Percentiles rank a stretch among this genome's conserved stretches.
Evolutionary conservation across 1,140 invertebrate species (phyloP).

Genomic region (Gryllus bimaculatus): DNA sequence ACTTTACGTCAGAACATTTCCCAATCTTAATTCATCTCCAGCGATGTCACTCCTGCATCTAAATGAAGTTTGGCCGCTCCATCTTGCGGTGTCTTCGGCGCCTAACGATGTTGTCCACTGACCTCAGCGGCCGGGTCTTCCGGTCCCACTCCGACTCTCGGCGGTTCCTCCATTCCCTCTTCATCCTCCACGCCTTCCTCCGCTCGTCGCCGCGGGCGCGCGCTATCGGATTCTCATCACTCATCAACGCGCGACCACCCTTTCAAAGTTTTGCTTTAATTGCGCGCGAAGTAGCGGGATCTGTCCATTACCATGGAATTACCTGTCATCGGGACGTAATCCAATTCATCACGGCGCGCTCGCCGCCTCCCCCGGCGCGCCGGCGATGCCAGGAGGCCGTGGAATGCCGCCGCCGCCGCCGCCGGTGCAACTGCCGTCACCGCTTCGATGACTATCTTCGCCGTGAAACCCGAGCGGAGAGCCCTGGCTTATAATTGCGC

Average conservation of each 20-base stretch:
- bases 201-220: background rate
- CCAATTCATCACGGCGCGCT: background rate
- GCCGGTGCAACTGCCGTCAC: no score
- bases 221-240: background rate
- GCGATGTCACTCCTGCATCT: no score
- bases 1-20: no score
- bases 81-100: no score
- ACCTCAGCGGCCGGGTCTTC: no score
- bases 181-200: background rate
- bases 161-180: background rate
- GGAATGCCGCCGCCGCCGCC: background rate
- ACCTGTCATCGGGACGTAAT: background rate
- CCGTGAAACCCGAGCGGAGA: no score
- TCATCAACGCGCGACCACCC: background rate
- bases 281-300: background rate
- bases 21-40: no score
- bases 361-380: no score
- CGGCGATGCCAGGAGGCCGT: background rate
- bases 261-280: slow-evolving; percentile 6
- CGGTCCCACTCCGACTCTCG: background rate
- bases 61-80: no score
- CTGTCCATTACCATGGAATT: slow-evolving; percentile 4
- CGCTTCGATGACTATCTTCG: no score
- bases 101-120: no score
- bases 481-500: no score